Evolutionary conservation across 2,113 vertebrate genomes (phyloP).

Genomic region (Bothrops jararaca): DNA sequence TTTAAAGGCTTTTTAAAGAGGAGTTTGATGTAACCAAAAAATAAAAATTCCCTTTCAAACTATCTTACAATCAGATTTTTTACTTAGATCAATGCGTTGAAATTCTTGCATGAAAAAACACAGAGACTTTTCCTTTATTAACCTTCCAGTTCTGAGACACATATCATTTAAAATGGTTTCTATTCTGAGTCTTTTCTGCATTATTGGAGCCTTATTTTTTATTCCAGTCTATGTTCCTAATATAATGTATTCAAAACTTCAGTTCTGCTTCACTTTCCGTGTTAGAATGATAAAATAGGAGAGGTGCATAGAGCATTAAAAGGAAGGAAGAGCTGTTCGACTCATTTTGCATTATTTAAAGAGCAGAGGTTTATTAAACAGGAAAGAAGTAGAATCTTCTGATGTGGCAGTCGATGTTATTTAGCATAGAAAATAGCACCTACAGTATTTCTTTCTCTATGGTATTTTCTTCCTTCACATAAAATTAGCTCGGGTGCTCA

Average conservation of each 20-base stretch:
- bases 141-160: slow-evolving; percentile 66
- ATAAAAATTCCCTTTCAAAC: slow-evolving; percentile 61
- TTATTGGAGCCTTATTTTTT: slow-evolving; percentile 68
- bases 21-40: slow-evolving; percentile 25
- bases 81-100: slow-evolving; percentile 64
- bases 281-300: slow-evolving; percentile 42
- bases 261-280: slow-evolving; percentile 41
- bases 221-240: slow-evolving; percentile 57
- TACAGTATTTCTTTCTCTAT: neutral
- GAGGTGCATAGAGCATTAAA: slow-evolving; percentile 25
- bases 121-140: slow-evolving; percentile 71
- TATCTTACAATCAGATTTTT: slow-evolving; percentile 66
- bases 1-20: neutral
- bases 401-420: neutral
- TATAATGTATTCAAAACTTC: slow-evolving; percentile 56
- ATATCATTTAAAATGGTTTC: slow-evolving; percentile 68
- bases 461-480: neutral
- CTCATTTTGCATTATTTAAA: neutral
- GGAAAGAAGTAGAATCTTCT: neutral
- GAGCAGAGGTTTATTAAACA: slow-evolving; percentile 36
- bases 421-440: neutral
- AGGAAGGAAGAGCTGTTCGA: neutral
- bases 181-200: slow-evolving; percentile 59
- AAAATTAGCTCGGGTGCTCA: neutral
- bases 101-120: slow-evolving; percentile 67